A percentile compares a stretch with the other conserved stretches of the same genome.
Evolutionary conservation across 2,888 invertebrate genomes (phyloP).

Genomic region (Himalopsyche kuldschensis): DNA sequence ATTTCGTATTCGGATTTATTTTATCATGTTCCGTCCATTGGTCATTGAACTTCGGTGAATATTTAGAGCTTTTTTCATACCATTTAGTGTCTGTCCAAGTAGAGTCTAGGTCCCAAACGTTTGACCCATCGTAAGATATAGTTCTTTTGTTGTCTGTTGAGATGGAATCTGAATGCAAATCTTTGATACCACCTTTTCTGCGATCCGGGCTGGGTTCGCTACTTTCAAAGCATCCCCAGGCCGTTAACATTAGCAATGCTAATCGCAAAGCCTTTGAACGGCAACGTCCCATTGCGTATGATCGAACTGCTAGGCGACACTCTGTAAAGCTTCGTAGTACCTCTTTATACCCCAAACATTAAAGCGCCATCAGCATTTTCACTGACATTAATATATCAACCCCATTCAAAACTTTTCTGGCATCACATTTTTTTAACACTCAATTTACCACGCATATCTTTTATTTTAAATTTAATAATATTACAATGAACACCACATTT

Average conservation of each 20-base stretch:
- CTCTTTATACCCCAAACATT: background rate
- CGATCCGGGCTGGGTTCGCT: slow-evolving; percentile 10
- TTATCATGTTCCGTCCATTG: background rate
- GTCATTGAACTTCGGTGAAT: background rate
- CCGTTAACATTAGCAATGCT: slow-evolving; percentile 11
- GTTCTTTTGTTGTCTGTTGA: background rate
- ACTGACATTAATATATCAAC: background rate
- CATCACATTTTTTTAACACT: background rate
- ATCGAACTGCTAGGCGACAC: background rate
- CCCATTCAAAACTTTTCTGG: background rate
- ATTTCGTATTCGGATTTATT: background rate
- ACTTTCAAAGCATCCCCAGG: slow-evolving; percentile 19
- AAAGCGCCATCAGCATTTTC: background rate
- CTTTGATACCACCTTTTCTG: background rate
- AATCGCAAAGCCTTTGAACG: slow-evolving; percentile 10
- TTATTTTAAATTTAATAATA: background rate
- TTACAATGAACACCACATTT: background rate
- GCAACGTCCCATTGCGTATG: slow-evolving; percentile 7
- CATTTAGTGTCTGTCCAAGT: background rate
- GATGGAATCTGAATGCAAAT: background rate
- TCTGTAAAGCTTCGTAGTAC: background rate
- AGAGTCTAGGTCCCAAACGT: background rate
- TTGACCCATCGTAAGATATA: background rate
- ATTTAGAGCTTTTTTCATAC: background rate
- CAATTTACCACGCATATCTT: too few species aligned